These are phyloP conservation scores for Agrochola macilenta DNA, from an alignment of 2,888 invertebrate genomes.

Conservation along the genomic window DNA sequence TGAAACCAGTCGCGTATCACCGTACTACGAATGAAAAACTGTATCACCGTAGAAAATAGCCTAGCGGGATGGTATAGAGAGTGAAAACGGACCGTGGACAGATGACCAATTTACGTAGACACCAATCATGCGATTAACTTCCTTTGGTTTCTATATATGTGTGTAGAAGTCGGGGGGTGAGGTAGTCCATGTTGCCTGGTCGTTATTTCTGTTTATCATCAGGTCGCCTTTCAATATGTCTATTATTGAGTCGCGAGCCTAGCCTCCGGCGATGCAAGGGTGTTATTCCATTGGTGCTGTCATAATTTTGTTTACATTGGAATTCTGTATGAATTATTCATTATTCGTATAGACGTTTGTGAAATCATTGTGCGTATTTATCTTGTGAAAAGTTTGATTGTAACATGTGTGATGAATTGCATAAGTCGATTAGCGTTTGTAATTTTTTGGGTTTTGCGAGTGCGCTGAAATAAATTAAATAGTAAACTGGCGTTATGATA, in stretches of 20 bases:
- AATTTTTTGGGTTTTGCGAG: neutral
- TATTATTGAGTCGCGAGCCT: constrained; percentile 77
- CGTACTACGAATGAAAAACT: constrained; percentile 82
- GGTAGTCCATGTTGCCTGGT: constrained; percentile 66
- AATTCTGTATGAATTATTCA: constrained; percentile 70
- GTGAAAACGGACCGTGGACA: constrained; percentile 83
- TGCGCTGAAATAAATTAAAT: neutral
- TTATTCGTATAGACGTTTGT: constrained; percentile 61
- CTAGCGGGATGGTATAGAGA: constrained; percentile 86
- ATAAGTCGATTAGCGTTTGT: constrained; percentile 2
- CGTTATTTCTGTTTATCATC: constrained; percentile 73
- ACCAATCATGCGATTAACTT: constrained; percentile 58
- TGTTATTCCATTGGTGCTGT: constrained; percentile 75
- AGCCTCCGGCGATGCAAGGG: constrained; percentile 76
- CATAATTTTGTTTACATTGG: constrained; percentile 79
- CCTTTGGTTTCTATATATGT: constrained; percentile 29
- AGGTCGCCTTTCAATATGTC: constrained; percentile 77
- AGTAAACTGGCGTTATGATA: neutral
- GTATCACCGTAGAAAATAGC: constrained; percentile 84
- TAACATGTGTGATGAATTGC: constrained; percentile 42
- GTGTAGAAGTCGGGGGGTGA: constrained; percentile 32
- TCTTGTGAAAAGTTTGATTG: constrained; percentile 44
- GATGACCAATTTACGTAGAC: constrained; percentile 74
- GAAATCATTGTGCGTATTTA: constrained; percentile 53
- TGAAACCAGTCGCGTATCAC: constrained; percentile 79